Evolutionary conservation across 2,113 vertebrate species (phyloP).

Genomic region (human): DNA sequence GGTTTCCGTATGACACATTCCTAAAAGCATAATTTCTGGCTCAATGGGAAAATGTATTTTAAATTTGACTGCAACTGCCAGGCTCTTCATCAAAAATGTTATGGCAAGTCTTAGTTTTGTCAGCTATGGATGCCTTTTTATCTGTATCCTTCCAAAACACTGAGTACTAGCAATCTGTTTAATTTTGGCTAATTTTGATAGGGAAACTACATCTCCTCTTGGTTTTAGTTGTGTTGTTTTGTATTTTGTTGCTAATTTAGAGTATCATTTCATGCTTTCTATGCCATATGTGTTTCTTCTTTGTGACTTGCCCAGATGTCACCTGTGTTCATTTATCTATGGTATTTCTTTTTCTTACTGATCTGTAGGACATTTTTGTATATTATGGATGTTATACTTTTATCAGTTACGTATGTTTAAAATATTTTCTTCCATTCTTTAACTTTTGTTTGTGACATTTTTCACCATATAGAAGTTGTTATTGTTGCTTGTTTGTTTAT

Average conservation of each 20-base stretch:
- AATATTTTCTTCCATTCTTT: background rate
- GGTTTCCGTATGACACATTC: background rate
- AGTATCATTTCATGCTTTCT: background rate
- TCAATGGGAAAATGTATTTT: background rate
- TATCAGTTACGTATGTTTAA: background rate
- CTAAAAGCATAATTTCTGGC: background rate
- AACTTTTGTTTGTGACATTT: background rate
- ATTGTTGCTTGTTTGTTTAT: background rate
- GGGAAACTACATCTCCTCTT: background rate
- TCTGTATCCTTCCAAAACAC: background rate
- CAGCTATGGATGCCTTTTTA: background rate
- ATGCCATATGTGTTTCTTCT: background rate
- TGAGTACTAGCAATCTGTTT: background rate
- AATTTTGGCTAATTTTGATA: background rate
- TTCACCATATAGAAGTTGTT: background rate
- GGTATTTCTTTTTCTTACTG: background rate
- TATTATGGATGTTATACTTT: background rate
- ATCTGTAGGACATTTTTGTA: background rate
- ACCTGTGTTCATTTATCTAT: background rate
- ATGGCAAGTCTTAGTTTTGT: background rate
- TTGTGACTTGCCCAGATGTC: background rate
- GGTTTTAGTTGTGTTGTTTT: background rate
- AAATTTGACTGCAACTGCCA: background rate
- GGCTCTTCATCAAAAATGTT: background rate
- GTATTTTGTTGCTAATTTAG: background rate